Evolutionary conservation across 2,888 invertebrate genomes (phyloP).

Genomic region (Microplitis deprimator): DNA sequence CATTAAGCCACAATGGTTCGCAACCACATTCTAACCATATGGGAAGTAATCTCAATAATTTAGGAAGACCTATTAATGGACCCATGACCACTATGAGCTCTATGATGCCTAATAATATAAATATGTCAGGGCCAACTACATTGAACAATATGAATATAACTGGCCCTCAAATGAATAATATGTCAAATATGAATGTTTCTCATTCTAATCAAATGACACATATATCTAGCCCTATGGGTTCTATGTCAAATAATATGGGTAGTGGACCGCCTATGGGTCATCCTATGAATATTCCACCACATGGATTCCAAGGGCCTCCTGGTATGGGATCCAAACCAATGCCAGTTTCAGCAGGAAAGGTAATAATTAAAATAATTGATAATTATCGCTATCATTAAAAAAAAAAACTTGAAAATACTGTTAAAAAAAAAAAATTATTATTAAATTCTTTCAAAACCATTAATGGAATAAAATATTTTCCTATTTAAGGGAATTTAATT

Average conservation of each 20-base stretch:
- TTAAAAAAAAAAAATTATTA: no score
- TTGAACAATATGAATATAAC: constrained; percentile 83
- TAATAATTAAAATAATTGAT: constrained; percentile 64
- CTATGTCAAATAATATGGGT: constrained; percentile 73
- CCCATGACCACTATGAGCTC: constrained; percentile 80
- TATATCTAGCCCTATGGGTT: constrained; percentile 72
- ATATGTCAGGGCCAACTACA: constrained; percentile 70
- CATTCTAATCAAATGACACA: constrained; percentile 70
- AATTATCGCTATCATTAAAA: no score
- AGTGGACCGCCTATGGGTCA: constrained; percentile 74
- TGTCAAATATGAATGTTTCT: constrained; percentile 68
- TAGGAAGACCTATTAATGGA: constrained; percentile 80
- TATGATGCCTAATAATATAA: constrained; percentile 74
- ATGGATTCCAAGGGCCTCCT: constrained; percentile 73
- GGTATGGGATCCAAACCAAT: constrained; percentile 88
- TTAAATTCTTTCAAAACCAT: no score
- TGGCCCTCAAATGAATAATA: constrained; percentile 82
- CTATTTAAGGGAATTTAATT: no score
- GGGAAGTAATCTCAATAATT: constrained; percentile 66
- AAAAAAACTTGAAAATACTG: no score
- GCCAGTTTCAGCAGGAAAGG: constrained; percentile 92
- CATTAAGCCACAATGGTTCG: constrained; percentile 66
- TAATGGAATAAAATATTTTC: no score
- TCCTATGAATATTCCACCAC: constrained; percentile 72
- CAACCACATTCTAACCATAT: constrained; percentile 68